These are phyloP conservation scores for Melanostoma scalare DNA, from an alignment of 2,888 invertebrate genomes.

Conservation along the genomic window DNA sequence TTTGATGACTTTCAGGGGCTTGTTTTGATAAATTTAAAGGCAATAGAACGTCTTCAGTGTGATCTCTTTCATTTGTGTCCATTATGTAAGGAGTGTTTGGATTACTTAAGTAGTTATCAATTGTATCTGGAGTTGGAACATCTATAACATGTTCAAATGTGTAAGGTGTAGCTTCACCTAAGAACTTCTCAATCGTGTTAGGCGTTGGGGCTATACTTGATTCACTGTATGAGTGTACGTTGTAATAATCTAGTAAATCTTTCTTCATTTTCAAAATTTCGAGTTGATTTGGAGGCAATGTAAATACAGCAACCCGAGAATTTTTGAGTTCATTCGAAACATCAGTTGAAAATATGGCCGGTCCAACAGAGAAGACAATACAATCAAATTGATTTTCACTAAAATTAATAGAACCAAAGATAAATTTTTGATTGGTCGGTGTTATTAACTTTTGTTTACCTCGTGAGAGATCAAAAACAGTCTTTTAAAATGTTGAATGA, in stretches of 20 bases:
- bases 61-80: too few relatives aligned
- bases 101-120: too few relatives aligned
- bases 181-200: slow-evolving; percentile 35
- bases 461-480: too few relatives aligned
- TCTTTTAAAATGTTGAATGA: too few relatives aligned
- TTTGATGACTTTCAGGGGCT: neutral
- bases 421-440: neutral
- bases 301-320: slow-evolving; percentile 55
- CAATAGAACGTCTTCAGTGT: too few relatives aligned
- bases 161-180: slow-evolving; percentile 6
- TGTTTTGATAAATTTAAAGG: neutral
- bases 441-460: too few relatives aligned
- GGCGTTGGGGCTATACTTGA: slow-evolving; percentile 6
- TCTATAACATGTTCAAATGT: too few relatives aligned
- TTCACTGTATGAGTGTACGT: slow-evolving; percentile 23
- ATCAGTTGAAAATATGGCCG: slow-evolving; percentile 63
- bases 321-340: slow-evolving; percentile 36
- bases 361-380: slow-evolving; percentile 53
- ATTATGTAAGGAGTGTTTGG: too few relatives aligned
- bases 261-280: slow-evolving; percentile 71
- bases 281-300: slow-evolving; percentile 66
- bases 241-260: slow-evolving; percentile 73
- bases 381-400: slow-evolving; percentile 60
- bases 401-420: neutral
- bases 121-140: too few relatives aligned